Base-by-base conservation (phyloP, 2,113 vertebrate species). In the Melanostigma gelatinosum region DNA sequence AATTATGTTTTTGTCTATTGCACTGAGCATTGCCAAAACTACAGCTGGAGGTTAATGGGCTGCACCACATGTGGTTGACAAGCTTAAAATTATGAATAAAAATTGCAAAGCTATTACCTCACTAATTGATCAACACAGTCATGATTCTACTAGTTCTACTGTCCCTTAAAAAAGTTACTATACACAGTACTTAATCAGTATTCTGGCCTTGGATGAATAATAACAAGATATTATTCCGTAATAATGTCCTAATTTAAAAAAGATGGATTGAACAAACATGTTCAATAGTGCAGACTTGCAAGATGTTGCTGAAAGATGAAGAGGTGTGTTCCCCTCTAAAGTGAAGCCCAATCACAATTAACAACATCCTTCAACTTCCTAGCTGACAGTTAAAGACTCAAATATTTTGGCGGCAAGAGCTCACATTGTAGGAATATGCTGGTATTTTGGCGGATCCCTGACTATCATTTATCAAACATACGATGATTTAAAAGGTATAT, bases 241-340 rank as follows among this genome's bases (percentile, higher is more conserved):
- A 48, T 46, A 46, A 76, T 58, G 62, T 50, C 46, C 38, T 27
- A 9, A 36, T 67, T 77, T 74, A 32, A n/a, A 36, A 42, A 46
- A 54, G 9, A 22, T 61, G 34, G 27, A 78, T 32, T 70, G 18
- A 79, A 75, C 36, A 34, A 4, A 50, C 10, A 40, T 32, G 3
- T 36, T 61, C 10, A 71, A 54, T 13, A 34, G 61, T 11, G 10
- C 7, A 40, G 16, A 55, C 5, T 38, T 55, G 6, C 8, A 52
- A 34, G 11, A 16, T 62, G 15, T 44, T 72, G 2, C 58, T 61
- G 5, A 34, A 67, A 32, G 32, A 32, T 32, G 32, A 32, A 32
- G 32, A 29, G 12, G 3, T 1, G 3, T 1, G 65, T 55, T 8
- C 3, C 4, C 5, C 1, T 42, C 8, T 13, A 4, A 48, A 36